Evolutionary conservation across 2,113 vertebrate genomes (phyloP), one percentile per base, ranked within the genome.

Genomic region (Brachyistius frenatus): DNA sequence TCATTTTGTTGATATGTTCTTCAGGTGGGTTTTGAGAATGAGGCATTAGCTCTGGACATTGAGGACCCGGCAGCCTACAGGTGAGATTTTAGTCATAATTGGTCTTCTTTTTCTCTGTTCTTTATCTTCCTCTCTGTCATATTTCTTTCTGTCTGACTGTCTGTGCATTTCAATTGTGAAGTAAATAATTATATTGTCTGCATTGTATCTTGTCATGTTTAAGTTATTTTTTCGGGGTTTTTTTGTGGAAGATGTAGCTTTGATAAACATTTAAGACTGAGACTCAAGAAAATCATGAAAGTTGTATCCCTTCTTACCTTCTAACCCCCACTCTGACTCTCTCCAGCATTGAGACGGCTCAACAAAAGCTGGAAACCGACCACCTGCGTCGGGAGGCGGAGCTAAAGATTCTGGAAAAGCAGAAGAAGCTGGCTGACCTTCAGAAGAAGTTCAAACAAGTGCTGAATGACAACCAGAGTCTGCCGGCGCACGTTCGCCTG

Each of bases 321-420:
- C 23, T 76, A 1, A 52, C 33, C 4, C 55, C 30, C 14, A 16
- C 37, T 16, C 37, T 65, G 7, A 46, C 66, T 36, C 44, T 84
- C 66, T 92, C 65, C 90, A 99, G 98, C 91, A 95, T 99, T 81
- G 98, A 98, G 91, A 92, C 90, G 63, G 93, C 95, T 30, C 96
- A 95, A 71, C 95, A 94, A 91, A 97, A 95, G 89, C 88, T 92
- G 57, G 95, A 96, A 72, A 53, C 90, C 66, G 96, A 99, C 44
- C 92, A 83, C 16, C 83, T 94, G 91, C 92, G 89, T 50, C 94
- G 85, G 36, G 92, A 95, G 90, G 96, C 95, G 0, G 96, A 97
- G 86, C 74, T 87, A 36, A 94, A 94, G 86, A 96, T 96, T 57
- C 70, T 14, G 1, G 62, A 70, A 15, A 95, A 95, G 67, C 94